A percentile compares a stretch with the other conserved stretches of the same genome.
Conservation (phyloP, 2,113 vertebrate species). For the Cephalopterus ornatus region DNA sequence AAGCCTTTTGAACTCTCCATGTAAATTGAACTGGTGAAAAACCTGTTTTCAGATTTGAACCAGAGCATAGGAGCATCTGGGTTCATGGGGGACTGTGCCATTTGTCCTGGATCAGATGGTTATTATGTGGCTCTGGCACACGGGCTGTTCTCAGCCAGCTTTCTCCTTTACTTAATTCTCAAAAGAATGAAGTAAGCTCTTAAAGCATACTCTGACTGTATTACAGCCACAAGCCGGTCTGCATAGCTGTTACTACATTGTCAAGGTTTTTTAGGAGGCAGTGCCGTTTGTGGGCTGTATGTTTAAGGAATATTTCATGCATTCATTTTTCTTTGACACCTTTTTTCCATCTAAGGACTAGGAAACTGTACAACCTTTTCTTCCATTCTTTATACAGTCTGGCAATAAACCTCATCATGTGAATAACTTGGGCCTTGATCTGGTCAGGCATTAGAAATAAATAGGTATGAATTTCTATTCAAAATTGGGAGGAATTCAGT, state of each 20-base stretch:
- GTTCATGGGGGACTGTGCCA: neutral
- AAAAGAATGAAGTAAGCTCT: neutral
- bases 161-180: neutral
- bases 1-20: constrained; percentile 59
- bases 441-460: constrained; percentile 8
- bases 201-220: neutral
- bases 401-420: neutral
- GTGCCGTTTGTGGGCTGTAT: neutral
- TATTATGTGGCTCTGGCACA: neutral
- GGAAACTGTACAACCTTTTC: neutral
- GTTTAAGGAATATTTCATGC: neutral
- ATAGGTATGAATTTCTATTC: neutral
- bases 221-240: neutral
- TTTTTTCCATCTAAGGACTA: neutral
- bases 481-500: neutral
- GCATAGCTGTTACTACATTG: neutral
- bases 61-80: constrained; percentile 17
- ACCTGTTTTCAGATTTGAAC: constrained; percentile 41
- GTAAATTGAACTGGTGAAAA: constrained; percentile 54
- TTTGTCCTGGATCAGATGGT: constrained; percentile 26
- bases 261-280: neutral
- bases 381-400: neutral
- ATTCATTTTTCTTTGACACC: neutral
- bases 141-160: neutral
- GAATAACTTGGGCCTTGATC: neutral